A percentile compares a stretch with the other conserved stretches of the same genome.
phyloP scores from a whole-genome alignment of 2,113 vertebrate genomes.

The Paradisaea rubra region DNA sequence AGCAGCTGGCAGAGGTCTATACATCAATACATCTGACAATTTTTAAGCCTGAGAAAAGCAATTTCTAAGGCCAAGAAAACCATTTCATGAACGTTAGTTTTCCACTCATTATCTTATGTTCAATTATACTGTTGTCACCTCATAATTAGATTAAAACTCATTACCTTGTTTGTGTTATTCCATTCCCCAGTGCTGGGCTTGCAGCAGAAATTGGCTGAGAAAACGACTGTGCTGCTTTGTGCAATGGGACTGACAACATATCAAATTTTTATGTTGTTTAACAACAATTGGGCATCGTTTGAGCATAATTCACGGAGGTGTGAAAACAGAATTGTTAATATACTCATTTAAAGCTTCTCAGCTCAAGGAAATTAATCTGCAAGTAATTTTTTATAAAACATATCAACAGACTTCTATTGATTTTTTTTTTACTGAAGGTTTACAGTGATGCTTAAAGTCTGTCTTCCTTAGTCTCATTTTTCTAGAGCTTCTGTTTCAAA shows the following conservation, averaged over 20 bases:
- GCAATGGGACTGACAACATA: slow-evolving; percentile 58
- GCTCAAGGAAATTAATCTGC: slow-evolving; percentile 59
- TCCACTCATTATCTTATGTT: slow-evolving; percentile 54
- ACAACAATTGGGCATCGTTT: slow-evolving; percentile 45
- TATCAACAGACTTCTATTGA: slow-evolving; percentile 30
- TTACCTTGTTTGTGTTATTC: slow-evolving; percentile 56
- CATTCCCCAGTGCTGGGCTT: slow-evolving; percentile 39
- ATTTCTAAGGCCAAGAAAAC: slow-evolving; percentile 28
- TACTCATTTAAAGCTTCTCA: slow-evolving; percentile 41
- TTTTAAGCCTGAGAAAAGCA: not conserved
- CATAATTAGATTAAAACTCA: slow-evolving; percentile 62
- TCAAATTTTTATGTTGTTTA: slow-evolving; percentile 55
- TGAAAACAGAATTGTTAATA: slow-evolving; percentile 60
- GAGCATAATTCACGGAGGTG: slow-evolving; percentile 51
- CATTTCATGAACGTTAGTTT: slow-evolving; percentile 8
- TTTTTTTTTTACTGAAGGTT: slow-evolving; percentile 54
- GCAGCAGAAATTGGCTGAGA: slow-evolving; percentile 49
- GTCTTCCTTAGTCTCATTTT: slow-evolving; percentile 46
- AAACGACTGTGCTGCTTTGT: slow-evolving; percentile 41
- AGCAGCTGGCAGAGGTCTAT: not conserved
- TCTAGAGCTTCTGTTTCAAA: slow-evolving; percentile 47
- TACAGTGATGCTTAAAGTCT: slow-evolving; percentile 16
- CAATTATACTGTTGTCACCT: slow-evolving; percentile 59
- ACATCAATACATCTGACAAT: not conserved
- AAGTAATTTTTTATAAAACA: slow-evolving; percentile 48